Base-by-base conservation (phyloP, 2,113 vertebrate genomes). In the Pipa parva region DNA sequence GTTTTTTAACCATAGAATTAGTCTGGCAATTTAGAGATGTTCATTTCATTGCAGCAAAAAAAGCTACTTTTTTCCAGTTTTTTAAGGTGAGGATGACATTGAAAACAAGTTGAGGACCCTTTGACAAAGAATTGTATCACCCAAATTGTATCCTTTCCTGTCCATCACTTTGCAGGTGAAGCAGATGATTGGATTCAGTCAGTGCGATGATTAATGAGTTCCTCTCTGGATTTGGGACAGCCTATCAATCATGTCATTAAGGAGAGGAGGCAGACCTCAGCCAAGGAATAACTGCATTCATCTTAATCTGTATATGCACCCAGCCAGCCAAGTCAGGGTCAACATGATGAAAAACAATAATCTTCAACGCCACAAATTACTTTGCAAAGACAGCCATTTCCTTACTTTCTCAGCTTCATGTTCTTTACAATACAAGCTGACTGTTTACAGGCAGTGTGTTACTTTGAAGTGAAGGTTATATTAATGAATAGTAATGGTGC, bases 241-340 rank as follows among this genome's bases (percentile, higher is more conserved):
- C 94, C 91, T 97, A 99, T 99, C 96, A 97, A 99, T 99, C 96
- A 99, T 95, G 93, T 98, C 93, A 99, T 98, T 98, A 98, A 92
- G 90, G 89, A 92, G 91, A 97, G 98, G 92, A 97, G 91, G 90
- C 93, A 97, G 92, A 92, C 93, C 92, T 93, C 93, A 92, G 90
- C 90, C 91, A 91, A 93, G 92, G 92, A 95, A 96, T 94, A 97
- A 99, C 94, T 99, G 91, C 95, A 99, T 99, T 97, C 93, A 99
- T 99, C 95, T 99, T 99, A 91, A 99, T 99, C 95, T 98, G 89
- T 92, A 87, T 94, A 96, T 94, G 93, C 92, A 95, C 87, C 91
- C 92, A 95, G 92, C 90, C 95, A 95, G 92, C 91, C 91, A 91
- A 90, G 91, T 91, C 95, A 97, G 95, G 95, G 95, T 97, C 95